Conservation (phyloP, 2,888 invertebrate genomes). For the Isotomurus palustris region DNA sequence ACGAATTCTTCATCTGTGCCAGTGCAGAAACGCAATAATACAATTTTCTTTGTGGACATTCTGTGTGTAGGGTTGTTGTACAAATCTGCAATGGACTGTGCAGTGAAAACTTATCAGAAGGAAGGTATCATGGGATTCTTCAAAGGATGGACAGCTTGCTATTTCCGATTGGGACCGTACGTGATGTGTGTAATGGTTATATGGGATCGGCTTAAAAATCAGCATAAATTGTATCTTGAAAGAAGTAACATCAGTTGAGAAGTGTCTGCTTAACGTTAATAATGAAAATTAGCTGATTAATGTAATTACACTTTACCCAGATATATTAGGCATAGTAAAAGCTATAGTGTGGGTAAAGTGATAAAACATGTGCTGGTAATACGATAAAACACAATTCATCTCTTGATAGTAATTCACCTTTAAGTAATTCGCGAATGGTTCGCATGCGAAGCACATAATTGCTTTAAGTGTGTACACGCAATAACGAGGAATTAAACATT, state of each 20-base stretch:
- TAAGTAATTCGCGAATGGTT: no score
- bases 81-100: slow-evolving; percentile 69
- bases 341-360: no score
- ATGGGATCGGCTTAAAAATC: slow-evolving; percentile 62
- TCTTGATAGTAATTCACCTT: no score
- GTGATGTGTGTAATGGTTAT: slow-evolving; percentile 80
- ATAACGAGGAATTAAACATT: no score
- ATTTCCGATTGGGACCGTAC: slow-evolving; percentile 84
- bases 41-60: background rate
- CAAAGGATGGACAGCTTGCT: slow-evolving; percentile 84
- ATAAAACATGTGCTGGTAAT: no score
- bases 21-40: background rate
- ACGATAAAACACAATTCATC: no score
- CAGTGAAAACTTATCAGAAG: slow-evolving; percentile 64
- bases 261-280: background rate
- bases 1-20: background rate
- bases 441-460: no score
- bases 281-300: background rate
- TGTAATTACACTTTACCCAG: no score
- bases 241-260: background rate
- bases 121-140: slow-evolving; percentile 80
- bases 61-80: slow-evolving; percentile 66
- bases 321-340: no score
- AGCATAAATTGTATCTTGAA: slow-evolving; percentile 15
- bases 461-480: no score